Base-by-base conservation (phyloP, 2,888 invertebrate species). In the Mantis religiosa region DNA sequence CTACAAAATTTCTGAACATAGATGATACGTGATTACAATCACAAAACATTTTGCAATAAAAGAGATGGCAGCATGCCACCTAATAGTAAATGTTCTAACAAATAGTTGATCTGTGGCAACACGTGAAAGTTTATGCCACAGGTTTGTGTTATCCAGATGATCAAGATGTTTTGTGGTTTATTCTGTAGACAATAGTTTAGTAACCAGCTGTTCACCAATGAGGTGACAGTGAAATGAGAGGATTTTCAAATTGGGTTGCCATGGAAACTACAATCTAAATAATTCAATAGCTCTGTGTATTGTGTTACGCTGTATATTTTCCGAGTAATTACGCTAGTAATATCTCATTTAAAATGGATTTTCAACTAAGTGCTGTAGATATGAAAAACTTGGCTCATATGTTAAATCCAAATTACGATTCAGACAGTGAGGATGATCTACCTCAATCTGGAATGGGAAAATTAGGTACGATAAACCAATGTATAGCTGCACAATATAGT, bases 381-480 rank as follows among this genome's bases (percentile, higher is more conserved):
- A 0, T 88, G 27, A 88, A 47, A 28, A 83, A 54, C 8, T 41
- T 89, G 30, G 84, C 87, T 14, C 81, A 83, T 25, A 71, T 89
- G 54, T 83, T 89, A 41, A 71, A 54, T 12, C 82, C 89, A 7
- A n/a, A 34, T 9, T 54, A 84, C 12, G 91, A 92, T 85, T 92
- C 92, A 27, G 92, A 92, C 85, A 92, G 92, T 85, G 92, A 92
- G 88, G 92, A 93, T 88, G 92, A 93, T 90, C 88, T 91, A 83
- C 91, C 88, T 15, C 87, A 90, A 83, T 90, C 41, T 71, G 90
- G 91, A 82, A 54, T 90, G 30, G 88, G 90, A n/a, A 90, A 90
- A 88, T 89, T 91, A 41, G 91, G 91, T 91, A 91, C 87, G 84
- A 85, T 30, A 54, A 83, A 84, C 84, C 82, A 41, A 85, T 20